A percentile compares a stretch with the other conserved stretches of the same genome.
These are phyloP conservation scores for Luffia ferchaultella DNA, from an alignment of 2,888 invertebrate genomes.

Conservation along the genomic window DNA sequence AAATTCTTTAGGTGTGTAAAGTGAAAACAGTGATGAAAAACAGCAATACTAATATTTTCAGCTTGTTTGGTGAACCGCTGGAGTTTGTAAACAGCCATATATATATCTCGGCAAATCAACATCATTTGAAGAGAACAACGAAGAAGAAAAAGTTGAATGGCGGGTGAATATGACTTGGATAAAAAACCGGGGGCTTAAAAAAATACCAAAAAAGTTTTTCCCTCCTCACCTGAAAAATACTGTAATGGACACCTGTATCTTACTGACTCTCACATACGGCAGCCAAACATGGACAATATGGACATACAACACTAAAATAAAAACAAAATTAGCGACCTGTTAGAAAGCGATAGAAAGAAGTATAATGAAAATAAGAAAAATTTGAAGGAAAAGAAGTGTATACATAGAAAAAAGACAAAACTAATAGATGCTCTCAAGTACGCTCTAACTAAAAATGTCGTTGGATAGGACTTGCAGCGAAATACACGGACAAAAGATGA, in stretches of 20 bases:
- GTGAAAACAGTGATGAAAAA: neutral
- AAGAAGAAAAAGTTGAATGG: neutral
- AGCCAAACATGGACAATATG: neutral
- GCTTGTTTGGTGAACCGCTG: neutral
- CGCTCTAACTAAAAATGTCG: neutral
- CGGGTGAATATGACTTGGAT: neutral
- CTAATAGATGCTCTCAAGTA: neutral
- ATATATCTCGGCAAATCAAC: neutral
- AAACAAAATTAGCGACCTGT: neutral
- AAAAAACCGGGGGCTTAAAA: neutral
- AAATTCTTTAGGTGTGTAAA: neutral
- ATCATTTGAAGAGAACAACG: neutral
- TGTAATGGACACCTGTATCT: neutral
- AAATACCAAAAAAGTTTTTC: neutral
- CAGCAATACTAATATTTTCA: neutral
- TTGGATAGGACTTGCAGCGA: neutral
- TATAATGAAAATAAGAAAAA: neutral
- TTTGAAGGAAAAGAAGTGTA: neutral
- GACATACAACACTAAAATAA: neutral
- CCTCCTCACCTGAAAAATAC: neutral
- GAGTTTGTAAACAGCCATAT: neutral
- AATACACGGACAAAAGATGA: neutral
- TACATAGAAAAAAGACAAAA: neutral
- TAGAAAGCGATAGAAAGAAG: neutral
- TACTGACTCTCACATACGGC: neutral